Evolutionary conservation across 2,888 invertebrate genomes (phyloP).

Genomic region (Neelides folsomi): DNA sequence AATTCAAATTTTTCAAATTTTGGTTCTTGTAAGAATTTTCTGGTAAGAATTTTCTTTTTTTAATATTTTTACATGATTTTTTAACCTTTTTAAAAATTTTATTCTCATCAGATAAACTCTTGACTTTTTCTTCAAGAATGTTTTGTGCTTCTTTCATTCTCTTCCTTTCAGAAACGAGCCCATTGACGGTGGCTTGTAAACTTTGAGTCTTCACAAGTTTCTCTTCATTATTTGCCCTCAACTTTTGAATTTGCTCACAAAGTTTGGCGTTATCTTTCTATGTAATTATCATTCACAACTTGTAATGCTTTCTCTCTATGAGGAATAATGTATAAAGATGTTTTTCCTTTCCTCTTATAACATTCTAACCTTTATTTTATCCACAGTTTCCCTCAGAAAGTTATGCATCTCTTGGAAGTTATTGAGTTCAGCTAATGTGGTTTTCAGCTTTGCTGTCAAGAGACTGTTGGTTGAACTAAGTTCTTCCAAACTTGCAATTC

Average conservation of each 20-base stretch:
- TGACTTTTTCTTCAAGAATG: no score
- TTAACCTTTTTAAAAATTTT: no score
- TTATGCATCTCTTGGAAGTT: slow-evolving; percentile 13
- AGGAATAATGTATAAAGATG: background rate
- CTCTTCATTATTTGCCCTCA: slow-evolving; percentile 10
- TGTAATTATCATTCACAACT: background rate
- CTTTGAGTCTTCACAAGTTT: background rate
- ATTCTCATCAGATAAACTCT: no score
- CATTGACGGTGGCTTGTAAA: no score
- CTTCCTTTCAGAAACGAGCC: no score
- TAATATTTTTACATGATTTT: no score
- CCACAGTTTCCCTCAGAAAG: slow-evolving; percentile 12
- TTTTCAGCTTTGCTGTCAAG: slow-evolving; percentile 8
- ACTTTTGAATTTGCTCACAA: slow-evolving; percentile 8
- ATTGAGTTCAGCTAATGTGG: slow-evolving; percentile 7
- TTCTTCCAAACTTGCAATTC: no score
- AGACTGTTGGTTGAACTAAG: background rate
- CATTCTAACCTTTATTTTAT: slow-evolving; percentile 10
- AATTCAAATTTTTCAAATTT: no score
- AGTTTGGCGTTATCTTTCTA: slow-evolving; percentile 12
- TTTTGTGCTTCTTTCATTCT: no score
- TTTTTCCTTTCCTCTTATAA: background rate
- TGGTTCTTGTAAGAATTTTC: no score
- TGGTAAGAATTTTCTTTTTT: no score
- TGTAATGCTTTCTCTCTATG: background rate